These are phyloP conservation scores for Scotopteryx bipunctaria DNA, from an alignment of 2,888 invertebrate species.

Conservation along the genomic window DNA sequence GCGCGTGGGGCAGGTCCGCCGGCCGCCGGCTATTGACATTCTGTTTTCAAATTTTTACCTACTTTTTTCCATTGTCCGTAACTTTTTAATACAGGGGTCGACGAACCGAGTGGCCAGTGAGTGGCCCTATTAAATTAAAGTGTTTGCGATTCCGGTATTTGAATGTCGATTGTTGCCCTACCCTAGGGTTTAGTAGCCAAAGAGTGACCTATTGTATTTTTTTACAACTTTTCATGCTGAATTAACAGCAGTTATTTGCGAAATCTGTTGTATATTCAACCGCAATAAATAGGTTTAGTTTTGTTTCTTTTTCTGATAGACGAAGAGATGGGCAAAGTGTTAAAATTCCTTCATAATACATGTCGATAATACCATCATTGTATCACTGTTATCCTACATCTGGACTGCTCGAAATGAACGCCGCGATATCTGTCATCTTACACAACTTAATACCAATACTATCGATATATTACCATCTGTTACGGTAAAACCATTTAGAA, in stretches of 20 bases:
- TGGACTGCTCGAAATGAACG: constrained; percentile 42
- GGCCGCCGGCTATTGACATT: constrained; percentile 83
- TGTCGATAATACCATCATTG: constrained; percentile 39
- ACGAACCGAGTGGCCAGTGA: constrained; percentile 70
- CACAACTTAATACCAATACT: constrained; percentile 74
- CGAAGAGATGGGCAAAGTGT: constrained; percentile 32
- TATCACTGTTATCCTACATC: constrained; percentile 37
- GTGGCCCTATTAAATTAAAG: constrained; percentile 56
- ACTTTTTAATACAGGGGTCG: constrained; percentile 79
- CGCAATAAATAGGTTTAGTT: neutral
- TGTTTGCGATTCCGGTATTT: constrained; percentile 48
- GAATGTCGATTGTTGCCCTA: constrained; percentile 44
- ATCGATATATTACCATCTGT: constrained; percentile 65
- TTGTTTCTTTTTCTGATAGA: neutral
- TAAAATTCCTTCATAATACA: constrained; percentile 37
- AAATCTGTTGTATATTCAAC: too few species aligned
- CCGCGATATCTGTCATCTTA: constrained; percentile 61
- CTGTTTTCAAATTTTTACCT: constrained; percentile 81
- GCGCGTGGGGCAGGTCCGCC: constrained; percentile 82
- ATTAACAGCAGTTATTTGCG: too few species aligned
- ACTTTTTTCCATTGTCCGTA: constrained; percentile 80
- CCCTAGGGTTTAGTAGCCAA: constrained; percentile 9
- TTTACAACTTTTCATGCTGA: constrained; percentile 1
- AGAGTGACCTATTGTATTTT: constrained; percentile 6
- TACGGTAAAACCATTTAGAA: constrained; percentile 29